phyloP scores from a whole-genome alignment of 2,888 invertebrate species.

The Galerucella calmariensis region DNA sequence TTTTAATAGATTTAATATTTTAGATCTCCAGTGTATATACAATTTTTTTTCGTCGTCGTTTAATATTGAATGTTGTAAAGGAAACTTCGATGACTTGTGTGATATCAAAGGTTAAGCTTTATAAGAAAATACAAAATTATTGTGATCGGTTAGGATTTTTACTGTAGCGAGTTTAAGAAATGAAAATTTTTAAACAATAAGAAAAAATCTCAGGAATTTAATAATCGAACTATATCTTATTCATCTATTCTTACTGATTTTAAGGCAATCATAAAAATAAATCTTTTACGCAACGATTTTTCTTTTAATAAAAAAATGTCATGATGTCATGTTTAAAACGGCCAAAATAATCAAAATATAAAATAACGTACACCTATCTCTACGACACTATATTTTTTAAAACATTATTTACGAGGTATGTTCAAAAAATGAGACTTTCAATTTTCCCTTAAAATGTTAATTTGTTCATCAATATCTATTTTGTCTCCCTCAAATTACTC shows the following conservation, averaged over 20 bases:
- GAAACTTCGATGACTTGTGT: neutral
- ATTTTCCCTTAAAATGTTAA: too few species aligned
- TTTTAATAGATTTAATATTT: too few species aligned
- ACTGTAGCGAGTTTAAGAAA: neutral
- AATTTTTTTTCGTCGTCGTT: neutral
- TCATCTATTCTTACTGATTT: neutral
- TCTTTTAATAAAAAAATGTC: neutral
- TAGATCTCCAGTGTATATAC: too few species aligned
- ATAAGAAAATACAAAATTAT: neutral
- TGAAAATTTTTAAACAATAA: neutral
- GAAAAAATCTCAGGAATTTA: neutral
- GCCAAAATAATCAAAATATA: too few species aligned
- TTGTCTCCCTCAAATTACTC: too few species aligned
- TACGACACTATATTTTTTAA: too few species aligned
- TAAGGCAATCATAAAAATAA: neutral
- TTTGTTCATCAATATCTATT: too few species aligned
- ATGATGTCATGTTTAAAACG: too few species aligned
- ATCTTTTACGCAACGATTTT: neutral
- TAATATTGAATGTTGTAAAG: neutral
- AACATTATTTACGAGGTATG: too few species aligned
- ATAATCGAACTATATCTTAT: neutral
- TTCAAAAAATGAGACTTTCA: too few species aligned
- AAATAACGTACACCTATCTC: too few species aligned
- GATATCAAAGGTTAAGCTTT: neutral
- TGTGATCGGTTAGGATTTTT: neutral